These are phyloP conservation scores for Hemiscyllium ocellatum DNA, from an alignment of 2,113 vertebrate species.

Conservation along the genomic window DNA sequence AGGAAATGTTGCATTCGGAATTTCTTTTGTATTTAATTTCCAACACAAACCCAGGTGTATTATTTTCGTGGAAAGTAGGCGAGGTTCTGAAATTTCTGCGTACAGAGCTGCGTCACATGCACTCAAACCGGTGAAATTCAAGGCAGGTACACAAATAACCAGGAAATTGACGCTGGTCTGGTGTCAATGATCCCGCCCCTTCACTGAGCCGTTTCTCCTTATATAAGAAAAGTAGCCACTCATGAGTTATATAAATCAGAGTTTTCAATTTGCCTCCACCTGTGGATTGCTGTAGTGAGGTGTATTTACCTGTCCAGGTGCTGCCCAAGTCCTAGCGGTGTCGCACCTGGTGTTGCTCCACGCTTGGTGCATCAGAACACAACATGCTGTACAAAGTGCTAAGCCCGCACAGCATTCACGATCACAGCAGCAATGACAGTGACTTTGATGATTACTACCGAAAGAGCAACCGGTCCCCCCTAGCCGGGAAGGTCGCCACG, in stretches of 20 bases:
- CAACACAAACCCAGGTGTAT: background rate
- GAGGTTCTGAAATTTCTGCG: background rate
- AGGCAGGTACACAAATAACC: background rate
- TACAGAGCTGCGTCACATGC: background rate
- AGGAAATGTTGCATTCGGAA: background rate
- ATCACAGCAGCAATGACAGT: conserved; percentile 35
- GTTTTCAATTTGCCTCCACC: background rate
- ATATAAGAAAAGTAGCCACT: background rate
- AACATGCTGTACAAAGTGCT: conserved; percentile 42
- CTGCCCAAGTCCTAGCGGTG: background rate
- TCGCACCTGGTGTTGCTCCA: background rate
- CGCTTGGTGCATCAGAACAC: background rate
- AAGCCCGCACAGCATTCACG: conserved; percentile 39
- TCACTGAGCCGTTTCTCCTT: background rate
- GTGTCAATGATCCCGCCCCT: background rate
- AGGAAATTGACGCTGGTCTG: background rate
- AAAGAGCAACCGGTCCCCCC: conserved; percentile 44
- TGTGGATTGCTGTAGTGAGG: background rate
- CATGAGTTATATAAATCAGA: background rate
- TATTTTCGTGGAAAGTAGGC: background rate
- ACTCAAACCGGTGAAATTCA: background rate
- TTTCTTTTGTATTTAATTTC: background rate
- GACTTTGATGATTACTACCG: conserved; percentile 39
- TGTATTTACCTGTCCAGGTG: background rate
- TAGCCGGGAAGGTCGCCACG: conserved; percentile 44